Base-by-base conservation (phyloP, 2,797 vertebrate genomes). In the Sternarchorhynchus goeldii region DNA sequence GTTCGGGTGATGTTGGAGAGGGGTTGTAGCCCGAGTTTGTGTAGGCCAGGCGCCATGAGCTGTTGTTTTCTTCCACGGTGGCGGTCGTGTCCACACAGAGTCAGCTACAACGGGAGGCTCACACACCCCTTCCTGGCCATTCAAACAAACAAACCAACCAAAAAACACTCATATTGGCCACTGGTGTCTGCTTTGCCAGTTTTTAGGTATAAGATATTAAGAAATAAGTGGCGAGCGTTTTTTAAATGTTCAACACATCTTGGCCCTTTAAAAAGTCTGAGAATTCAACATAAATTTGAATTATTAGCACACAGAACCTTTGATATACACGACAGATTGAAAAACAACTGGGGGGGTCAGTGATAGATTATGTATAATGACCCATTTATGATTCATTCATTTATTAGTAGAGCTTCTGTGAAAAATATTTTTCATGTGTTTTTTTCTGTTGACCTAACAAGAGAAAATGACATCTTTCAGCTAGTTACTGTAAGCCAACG, bases 61-160 rank as follows among this genome's bases (percentile, higher is more conserved):
- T 84, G 67, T 88, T 81, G 0, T 86, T 86, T 80, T 89, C 87
- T 86, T 90, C 90, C 84, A 94, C 94, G 84, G 94, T 94, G 17
- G 93, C 88, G 82, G 93, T 93, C 84, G 91, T 91, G 83, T 94
- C 93, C 89, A 94, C 84, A 87, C 93, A 94, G 58, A 94, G 90
- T 92, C 93, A 95, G 83, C 93, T 95, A 86, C 93, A 95, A 83
- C 93, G 94, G 73, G 90, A 89, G 68, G 93, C 91, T 93, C 92
- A 94, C 93, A 94, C 93, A 67, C 82, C 77, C 83, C 81, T 76
- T 3, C 75, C 87, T 85, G 62, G 71, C 2, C 55, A 78, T 18
- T 53, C 17, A 68, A 76, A 50, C 10, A 36, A 10, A 73, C 21
- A 64, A 16, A 18, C 5, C 25, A 25, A 25, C 25, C 25, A 55